Evolutionary conservation across 2,797 vertebrate genomes (phyloP).

Genomic region (Gouania willdenowi): DNA sequence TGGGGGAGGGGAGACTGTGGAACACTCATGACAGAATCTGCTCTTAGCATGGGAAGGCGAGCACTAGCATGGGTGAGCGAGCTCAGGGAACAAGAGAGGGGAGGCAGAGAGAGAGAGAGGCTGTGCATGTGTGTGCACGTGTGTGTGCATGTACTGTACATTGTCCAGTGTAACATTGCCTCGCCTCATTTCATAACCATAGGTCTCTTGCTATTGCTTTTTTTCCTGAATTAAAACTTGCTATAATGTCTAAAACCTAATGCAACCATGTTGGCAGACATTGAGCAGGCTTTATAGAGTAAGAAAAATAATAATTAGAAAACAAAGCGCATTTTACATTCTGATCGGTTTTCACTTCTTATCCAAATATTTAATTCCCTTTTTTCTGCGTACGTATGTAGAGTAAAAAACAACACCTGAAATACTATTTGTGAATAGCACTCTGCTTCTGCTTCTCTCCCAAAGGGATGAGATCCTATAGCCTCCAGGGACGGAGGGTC

Average conservation of each 20-base stretch:
- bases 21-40: slow-evolving; percentile 62
- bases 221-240: neutral
- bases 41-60: slow-evolving; percentile 57
- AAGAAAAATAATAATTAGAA: too few relatives aligned
- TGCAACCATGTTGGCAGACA: neutral
- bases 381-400: too few relatives aligned
- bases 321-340: too few relatives aligned
- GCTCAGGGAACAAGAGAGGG: slow-evolving; percentile 30
- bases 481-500: slow-evolving; percentile 37
- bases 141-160: slow-evolving; percentile 22
- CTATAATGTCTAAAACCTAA: slow-evolving; percentile 12
- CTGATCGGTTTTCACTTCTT: too few relatives aligned
- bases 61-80: slow-evolving; percentile 50
- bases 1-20: slow-evolving; percentile 62
- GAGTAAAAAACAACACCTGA: too few relatives aligned
- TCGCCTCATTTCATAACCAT: slow-evolving; percentile 44
- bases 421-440: neutral
- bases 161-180: slow-evolving; percentile 38
- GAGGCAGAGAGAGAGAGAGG: slow-evolving; percentile 9
- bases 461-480: slow-evolving; percentile 23
- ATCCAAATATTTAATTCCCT: too few relatives aligned
- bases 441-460: slow-evolving; percentile 10
- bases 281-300: neutral
- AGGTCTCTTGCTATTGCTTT: slow-evolving; percentile 12
- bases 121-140: neutral